Base-by-base conservation (phyloP, 2,113 vertebrate genomes). In the Paradoxurus hermaphroditus region DNA sequence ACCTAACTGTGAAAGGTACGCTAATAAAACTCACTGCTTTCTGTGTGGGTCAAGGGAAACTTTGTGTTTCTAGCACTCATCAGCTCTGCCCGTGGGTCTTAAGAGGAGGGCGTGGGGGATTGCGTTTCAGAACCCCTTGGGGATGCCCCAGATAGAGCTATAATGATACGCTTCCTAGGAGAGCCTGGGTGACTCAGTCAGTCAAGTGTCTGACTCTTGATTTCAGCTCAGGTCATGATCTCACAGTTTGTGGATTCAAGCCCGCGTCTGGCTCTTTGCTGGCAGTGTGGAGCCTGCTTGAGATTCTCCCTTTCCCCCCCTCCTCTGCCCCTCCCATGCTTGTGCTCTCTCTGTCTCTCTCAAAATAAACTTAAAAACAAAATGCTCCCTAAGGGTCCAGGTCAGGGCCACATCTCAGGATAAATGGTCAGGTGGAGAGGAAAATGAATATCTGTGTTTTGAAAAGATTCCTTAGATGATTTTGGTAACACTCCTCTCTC, bases 1-100 rank as follows among this genome's bases (percentile, higher is more conserved):
- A 96, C 99, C 99, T 97, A 99, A 99, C 96, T 99, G 99, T 97
- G 99, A 99, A 99, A 99, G 99, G 99, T 99, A 98, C 98, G 99
- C 51, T 96, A 82, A 86, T 83, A 77, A 94, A 89, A 83, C 83
- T 46, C 19, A 41, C 56, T 46, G 5, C 67, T 86, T 86, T 81
- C 46, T 14, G 9, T 31, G 78, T 62, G 8, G 4, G 14, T 70
- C 29, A 51, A 82, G 78, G 77, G 62, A 89, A 49, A 31, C 34
- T 86, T 86, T 62, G 49, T 88, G 21, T 53, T 83, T 86, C 44
- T 75, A 29, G 6, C 2, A 39, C 36, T 83, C 56, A 53, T n/a
- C 36, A 72, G 36, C 41, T 83, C 77, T 86, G 51, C 46, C 9
- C 31, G 0, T 25, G 1, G 23, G 23, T 51, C 39, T 86, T 23